phyloP scores from a whole-genome alignment of 2,888 invertebrate species.

The Heliconius charithonia region DNA sequence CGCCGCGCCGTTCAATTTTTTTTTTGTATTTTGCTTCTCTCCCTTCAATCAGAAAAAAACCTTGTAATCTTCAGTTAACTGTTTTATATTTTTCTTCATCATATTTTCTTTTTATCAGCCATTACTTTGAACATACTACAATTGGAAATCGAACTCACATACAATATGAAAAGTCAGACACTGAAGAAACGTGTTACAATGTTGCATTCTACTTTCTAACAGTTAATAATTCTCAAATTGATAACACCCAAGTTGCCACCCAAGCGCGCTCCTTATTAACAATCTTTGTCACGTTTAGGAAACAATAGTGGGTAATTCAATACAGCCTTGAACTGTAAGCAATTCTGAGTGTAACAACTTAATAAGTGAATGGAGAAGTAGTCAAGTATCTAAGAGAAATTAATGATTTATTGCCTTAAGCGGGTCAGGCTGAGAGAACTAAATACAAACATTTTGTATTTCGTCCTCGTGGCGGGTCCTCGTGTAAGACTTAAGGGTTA shows the following conservation, averaged over 20 bases:
- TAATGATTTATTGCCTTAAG: not conserved
- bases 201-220: not conserved
- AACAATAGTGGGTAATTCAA: slow-evolving; percentile 23
- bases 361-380: slow-evolving; percentile 5
- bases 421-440: not conserved
- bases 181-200: not conserved
- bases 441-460: not conserved
- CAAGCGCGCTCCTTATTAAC: slow-evolving; percentile 9
- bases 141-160: not conserved
- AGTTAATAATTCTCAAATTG: not conserved
- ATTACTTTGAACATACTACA: not conserved
- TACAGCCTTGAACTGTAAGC: slow-evolving; percentile 26
- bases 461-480: too few species aligned
- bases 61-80: too few species aligned
- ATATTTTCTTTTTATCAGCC: too few species aligned
- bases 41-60: too few species aligned
- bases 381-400: not conserved
- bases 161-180: not conserved
- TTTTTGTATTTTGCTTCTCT: too few species aligned
- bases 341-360: slow-evolving; percentile 15
- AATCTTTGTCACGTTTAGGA: slow-evolving; percentile 10
- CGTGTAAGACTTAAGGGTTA: too few species aligned
- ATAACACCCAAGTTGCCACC: not conserved
- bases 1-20: too few species aligned
- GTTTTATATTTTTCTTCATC: too few species aligned